Evolutionary conservation across 2,113 vertebrate genomes (phyloP).

Genomic region (Phoxinus phoxinus): DNA sequence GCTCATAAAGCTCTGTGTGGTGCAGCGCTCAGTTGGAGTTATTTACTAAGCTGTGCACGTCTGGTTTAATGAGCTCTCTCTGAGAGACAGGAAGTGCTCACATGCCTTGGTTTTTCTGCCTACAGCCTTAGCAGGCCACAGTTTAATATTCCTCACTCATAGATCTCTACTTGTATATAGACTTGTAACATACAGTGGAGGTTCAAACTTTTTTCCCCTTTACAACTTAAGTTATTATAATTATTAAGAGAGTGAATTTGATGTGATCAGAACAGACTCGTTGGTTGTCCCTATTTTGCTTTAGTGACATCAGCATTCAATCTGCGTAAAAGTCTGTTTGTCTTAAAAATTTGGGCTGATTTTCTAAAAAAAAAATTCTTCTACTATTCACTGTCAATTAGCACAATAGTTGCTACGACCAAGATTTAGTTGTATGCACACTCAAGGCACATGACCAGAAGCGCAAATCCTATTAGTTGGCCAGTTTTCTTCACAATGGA

Average conservation of each 20-base stretch:
- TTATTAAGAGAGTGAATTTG: background rate
- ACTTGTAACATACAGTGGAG: background rate
- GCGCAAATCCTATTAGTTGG: background rate
- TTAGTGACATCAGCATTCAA: background rate
- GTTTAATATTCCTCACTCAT: constrained; percentile 7
- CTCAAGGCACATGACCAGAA: background rate
- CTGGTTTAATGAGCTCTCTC: constrained; percentile 66
- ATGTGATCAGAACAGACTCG: background rate
- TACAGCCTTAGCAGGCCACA: background rate
- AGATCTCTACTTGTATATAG: background rate
- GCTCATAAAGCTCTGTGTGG: constrained; percentile 65
- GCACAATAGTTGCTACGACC: background rate
- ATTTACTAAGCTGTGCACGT: constrained; percentile 44
- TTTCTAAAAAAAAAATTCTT: too few species aligned
- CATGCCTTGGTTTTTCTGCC: constrained; percentile 26
- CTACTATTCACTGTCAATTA: background rate
- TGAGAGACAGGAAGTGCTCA: constrained; percentile 43
- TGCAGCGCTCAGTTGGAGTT: constrained; percentile 43
- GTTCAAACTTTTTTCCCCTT: background rate
- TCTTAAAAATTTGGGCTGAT: too few species aligned
- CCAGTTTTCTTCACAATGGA: background rate
- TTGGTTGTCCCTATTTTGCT: background rate
- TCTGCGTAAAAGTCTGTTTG: background rate
- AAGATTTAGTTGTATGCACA: background rate
- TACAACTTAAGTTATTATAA: background rate